Percentiles rank a stretch among this genome's conserved stretches.
Evolutionary conservation across 2,113 vertebrate genomes (phyloP).

Genomic region (Danionella cerebrum): DNA sequence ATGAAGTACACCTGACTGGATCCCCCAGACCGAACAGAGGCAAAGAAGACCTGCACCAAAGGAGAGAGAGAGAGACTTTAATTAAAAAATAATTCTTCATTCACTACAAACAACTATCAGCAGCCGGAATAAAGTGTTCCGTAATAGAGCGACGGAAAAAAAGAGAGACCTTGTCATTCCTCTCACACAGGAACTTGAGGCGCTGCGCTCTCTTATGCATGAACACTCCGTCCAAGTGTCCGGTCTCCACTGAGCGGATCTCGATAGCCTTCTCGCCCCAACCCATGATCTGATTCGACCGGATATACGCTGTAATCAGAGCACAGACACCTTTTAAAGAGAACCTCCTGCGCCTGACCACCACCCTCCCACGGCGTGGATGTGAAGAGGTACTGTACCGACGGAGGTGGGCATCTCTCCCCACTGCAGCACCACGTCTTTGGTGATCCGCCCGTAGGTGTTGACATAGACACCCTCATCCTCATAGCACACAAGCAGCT

Average conservation of each 20-base stretch:
- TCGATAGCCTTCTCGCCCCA: conserved; percentile 99
- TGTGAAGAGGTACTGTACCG: conserved; percentile 68
- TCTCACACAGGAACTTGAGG: conserved; percentile 96
- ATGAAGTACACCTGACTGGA: too few species aligned
- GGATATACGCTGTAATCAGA: conserved; percentile 81
- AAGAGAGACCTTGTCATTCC: conserved; percentile 99
- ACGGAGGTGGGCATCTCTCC: conserved; percentile 99
- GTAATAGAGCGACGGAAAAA: too few species aligned
- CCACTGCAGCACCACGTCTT: conserved; percentile 98
- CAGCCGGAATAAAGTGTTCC: too few species aligned
- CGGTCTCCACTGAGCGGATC: conserved; percentile 95
- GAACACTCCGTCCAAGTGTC: conserved; percentile 95
- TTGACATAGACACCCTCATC: conserved; percentile 98
- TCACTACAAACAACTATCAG: too few species aligned
- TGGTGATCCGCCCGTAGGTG: conserved; percentile 96
- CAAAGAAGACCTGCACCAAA: too few species aligned
- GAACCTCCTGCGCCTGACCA: too few species aligned
- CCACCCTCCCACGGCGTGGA: not conserved
- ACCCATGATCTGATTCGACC: conserved; percentile 98
- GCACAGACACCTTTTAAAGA: not conserved
- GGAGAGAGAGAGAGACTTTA: too few species aligned
- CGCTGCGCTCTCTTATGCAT: conserved; percentile 99
- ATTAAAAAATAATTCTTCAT: too few species aligned
- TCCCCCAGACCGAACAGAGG: too few species aligned
- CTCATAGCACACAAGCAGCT: conserved; percentile 97